These are phyloP conservation scores for Drosophila pseudoananassae DNA, from an alignment of 1,140 invertebrate genomes.

Conservation along the genomic window DNA sequence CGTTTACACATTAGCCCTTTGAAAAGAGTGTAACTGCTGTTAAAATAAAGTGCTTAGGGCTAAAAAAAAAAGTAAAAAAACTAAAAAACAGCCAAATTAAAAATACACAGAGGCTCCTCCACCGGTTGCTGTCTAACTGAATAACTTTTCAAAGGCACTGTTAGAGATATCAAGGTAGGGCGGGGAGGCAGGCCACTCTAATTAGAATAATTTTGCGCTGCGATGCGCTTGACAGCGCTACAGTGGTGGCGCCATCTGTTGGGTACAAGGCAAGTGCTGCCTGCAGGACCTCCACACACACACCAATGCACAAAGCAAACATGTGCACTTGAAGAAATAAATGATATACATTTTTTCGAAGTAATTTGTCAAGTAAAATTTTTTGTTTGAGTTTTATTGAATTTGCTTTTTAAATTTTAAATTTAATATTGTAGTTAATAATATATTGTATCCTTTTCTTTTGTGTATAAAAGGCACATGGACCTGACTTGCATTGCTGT, in stretches of 20 bases:
- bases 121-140: conserved; percentile 14
- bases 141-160: conserved; percentile 43
- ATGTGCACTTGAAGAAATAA: conserved; percentile 12
- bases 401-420: no score
- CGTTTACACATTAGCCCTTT: conserved; percentile 26
- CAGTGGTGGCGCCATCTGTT: conserved; percentile 65
- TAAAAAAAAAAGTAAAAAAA: conserved; percentile 9
- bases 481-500: conserved; percentile 34
- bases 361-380: no score
- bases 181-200: conserved; percentile 37
- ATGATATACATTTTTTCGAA: neutral
- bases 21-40: conserved; percentile 31
- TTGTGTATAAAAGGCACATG: conserved; percentile 15
- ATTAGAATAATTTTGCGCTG: conserved; percentile 80
- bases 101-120: conserved; percentile 17
- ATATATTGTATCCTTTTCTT: neutral
- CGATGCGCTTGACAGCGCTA: conserved; percentile 59
- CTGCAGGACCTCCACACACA: conserved; percentile 53
- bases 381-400: no score
- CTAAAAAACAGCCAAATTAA: conserved; percentile 39
- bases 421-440: neutral
- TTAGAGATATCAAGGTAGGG: conserved; percentile 19
- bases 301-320: conserved; percentile 46
- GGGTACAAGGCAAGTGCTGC: conserved; percentile 43
- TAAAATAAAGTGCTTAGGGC: conserved; percentile 43